Base-by-base conservation (phyloP, 2,888 invertebrate species). In the Pinctada fucata region DNA sequence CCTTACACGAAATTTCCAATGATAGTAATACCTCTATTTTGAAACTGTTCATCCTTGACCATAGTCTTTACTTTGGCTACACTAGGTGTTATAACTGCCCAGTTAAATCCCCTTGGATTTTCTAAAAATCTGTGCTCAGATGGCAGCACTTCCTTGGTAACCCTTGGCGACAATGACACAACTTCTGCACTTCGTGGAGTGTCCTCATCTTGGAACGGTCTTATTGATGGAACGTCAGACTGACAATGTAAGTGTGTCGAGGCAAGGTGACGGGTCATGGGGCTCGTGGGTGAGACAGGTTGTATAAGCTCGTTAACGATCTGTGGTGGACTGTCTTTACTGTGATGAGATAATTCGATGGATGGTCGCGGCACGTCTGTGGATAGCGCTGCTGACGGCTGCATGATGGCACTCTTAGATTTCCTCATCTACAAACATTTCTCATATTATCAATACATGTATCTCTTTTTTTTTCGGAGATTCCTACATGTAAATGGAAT, bases 271-370 rank as follows among this genome's bases (percentile, higher is more conserved):
- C 76, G 67, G n/a, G 72, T 64, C 45, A 74, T 74, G 16, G 82
- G 82, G 3, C 81, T 72, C 13, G 73, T 72, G 72, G 79, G 82
- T 73, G 79, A 79, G 2, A 77, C 70, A n/a, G 84, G 84, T 6
- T 82, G 81, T 52, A 50, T 52, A 6, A 86, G 76, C 66, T 85
- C 85, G 72, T 86, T 86, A 5, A 86, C 79, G 47, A 86, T 84
- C 51, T 84, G 85, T 31, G 75, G 79, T 58, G 58, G 6, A 58
- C 58, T 58, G 58, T 13, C 1, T 10, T 58, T 6, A 10, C 6
- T 58, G 58, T 58, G 58, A 58, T 13, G 6, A 13, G 58, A 58
- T 13, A 6, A 13, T 58, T 58, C 58, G 58, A 0, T 1, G 13
- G 58, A 58, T 10, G 8, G 1, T 10, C 6, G 58, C 13, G 8